Base-by-base conservation (phyloP, 2,888 invertebrate genomes). In the Ernsta delagoae region DNA sequence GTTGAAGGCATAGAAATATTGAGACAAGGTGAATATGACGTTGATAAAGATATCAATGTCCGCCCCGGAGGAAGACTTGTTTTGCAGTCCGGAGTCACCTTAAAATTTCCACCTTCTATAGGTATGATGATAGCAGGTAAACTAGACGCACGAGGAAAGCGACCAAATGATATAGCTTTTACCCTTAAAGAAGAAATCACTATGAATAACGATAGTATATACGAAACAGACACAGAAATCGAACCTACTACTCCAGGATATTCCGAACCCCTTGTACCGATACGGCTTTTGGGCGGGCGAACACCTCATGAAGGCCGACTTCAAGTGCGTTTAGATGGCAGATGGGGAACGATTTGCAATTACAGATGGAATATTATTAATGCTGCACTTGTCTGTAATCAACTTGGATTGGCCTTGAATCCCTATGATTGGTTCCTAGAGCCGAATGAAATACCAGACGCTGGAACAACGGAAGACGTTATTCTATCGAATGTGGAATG, bases 341-440 rank as follows among this genome's bases (percentile, higher is more conserved):
- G 96, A 83, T 99, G 99, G 99, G 99, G 99, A 45, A 99, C 99
- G 0, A 98, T 99, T 0, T 99, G 99, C 84, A 98, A 98, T 88
- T 98, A 99, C 83, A 97, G 97, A 59, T 99, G 99, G 99, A 98
- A 96, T 57, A 96, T 98, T 24, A 94, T 96, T 56, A 97, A 98
- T 81, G 98, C 99, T 0, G 98, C 98, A 0, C 89, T 99, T 60
- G 98, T 98, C 0, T 99, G 99, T 81, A 97, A 99, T 86, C 99
- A 99, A 87, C 90, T 99, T 73, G 99, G 99, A 0, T 94, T 98
- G 72, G 97, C 97, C 0, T 94, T 99, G 12, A 98, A 99, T 86
- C 98, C 98, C 0, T 95, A 97, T 75, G 97, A 98, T 86, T 98
- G 99, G 98, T 95, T 95, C 73, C 91, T 98, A 76, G 97, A 97